phyloP scores from a whole-genome alignment of 2,888 invertebrate species.

The Idaea biselata region DNA sequence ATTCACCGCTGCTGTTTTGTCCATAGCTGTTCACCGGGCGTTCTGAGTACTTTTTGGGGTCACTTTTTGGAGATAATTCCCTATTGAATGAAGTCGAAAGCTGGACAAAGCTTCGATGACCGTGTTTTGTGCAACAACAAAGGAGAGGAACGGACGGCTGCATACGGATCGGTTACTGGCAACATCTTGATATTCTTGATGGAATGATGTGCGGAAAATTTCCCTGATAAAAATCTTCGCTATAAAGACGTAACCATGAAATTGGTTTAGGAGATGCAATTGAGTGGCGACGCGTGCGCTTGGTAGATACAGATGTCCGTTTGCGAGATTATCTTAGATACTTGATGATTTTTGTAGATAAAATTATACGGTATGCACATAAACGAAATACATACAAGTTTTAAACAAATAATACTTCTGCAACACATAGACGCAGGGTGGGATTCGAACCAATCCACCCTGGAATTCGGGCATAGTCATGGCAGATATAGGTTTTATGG shows the following conservation, averaged over 20 bases:
- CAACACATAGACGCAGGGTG: too few species aligned
- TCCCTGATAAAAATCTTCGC: slow-evolving; percentile 34
- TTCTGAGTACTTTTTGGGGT: slow-evolving; percentile 74
- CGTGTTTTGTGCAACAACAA: slow-evolving; percentile 49
- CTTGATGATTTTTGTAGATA: background rate
- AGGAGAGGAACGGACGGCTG: slow-evolving; percentile 46
- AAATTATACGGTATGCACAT: background rate
- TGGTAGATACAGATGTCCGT: slow-evolving; percentile 1
- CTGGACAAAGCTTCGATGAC: slow-evolving; percentile 3
- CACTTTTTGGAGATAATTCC: slow-evolving; percentile 78
- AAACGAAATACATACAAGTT: too few species aligned
- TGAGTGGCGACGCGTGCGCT: slow-evolving; percentile 11
- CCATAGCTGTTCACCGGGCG: slow-evolving; percentile 47
- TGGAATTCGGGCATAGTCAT: too few species aligned
- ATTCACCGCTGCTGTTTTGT: slow-evolving; percentile 43
- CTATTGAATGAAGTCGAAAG: slow-evolving; percentile 67
- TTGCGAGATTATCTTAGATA: background rate
- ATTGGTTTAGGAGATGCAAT: slow-evolving; percentile 47
- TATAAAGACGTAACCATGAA: slow-evolving; percentile 43
- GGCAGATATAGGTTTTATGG: too few species aligned
- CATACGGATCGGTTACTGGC: slow-evolving; percentile 49
- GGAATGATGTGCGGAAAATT: slow-evolving; percentile 31
- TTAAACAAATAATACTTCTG: too few species aligned
- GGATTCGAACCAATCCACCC: too few species aligned
- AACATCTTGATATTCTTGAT: slow-evolving; percentile 60